phyloP scores from a whole-genome alignment of 2,797 vertebrate genomes.

The Oreonectes daqikongensis region DNA sequence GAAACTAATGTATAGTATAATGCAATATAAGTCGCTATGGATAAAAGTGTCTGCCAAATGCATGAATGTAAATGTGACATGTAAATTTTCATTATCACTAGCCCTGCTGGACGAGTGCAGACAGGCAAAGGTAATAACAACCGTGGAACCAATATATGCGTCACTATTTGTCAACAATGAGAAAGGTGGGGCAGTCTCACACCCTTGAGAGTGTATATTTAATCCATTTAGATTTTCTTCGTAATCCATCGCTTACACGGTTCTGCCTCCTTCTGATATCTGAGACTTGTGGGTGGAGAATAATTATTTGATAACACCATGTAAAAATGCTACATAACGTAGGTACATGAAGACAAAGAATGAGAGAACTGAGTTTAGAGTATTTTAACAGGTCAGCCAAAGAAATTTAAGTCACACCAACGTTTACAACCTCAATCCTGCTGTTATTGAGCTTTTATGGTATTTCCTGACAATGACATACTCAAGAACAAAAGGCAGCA shows the following conservation, averaged over 20 bases:
- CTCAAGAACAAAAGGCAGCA: not conserved
- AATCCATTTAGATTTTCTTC: not conserved
- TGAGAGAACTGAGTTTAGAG: not conserved
- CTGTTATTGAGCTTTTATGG: slow-evolving; percentile 1
- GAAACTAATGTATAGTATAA: no score
- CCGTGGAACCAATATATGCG: not conserved
- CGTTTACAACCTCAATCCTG: not conserved
- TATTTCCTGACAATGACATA: not conserved
- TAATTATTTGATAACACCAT: slow-evolving; percentile 75
- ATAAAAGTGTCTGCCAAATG: no score
- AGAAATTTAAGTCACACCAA: not conserved
- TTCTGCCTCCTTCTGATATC: slow-evolving; percentile 60
- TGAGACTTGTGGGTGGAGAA: slow-evolving; percentile 72
- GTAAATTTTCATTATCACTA: not conserved
- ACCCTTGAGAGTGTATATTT: slow-evolving; percentile 4
- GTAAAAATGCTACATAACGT: slow-evolving; percentile 48
- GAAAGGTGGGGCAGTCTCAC: slow-evolving; percentile 20
- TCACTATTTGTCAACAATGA: slow-evolving; percentile 17
- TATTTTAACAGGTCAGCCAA: not conserved
- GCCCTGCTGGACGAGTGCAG: not conserved
- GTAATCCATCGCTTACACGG: not conserved
- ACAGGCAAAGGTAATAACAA: not conserved
- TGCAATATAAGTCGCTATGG: no score
- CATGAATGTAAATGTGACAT: no score
- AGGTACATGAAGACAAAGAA: not conserved